These are phyloP conservation scores for Brachionus calyciflorus DNA, from an alignment of 1,140 invertebrate genomes.

Conservation along the genomic window DNA sequence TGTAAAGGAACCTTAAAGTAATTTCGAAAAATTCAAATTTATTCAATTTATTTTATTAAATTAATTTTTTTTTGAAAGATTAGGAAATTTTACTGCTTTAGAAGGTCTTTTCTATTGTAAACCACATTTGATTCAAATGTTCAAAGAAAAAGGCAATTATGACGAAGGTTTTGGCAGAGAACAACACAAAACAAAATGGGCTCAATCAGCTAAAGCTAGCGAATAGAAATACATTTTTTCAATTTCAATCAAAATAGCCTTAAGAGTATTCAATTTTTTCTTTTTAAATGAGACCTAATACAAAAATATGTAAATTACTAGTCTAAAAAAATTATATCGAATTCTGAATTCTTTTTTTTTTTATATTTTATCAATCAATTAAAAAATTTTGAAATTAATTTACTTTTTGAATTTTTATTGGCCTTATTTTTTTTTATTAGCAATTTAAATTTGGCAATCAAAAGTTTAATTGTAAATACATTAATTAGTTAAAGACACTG, in stretches of 20 bases:
- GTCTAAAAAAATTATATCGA: too few relatives aligned
- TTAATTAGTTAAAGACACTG: too few relatives aligned
- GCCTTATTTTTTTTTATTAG: too few relatives aligned
- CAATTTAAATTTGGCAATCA: too few relatives aligned
- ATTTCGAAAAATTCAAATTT: constrained; percentile 48
- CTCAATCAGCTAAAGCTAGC: constrained; percentile 1
- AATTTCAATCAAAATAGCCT: background rate
- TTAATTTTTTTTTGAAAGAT: constrained; percentile 61
- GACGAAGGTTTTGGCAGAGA: constrained; percentile 71
- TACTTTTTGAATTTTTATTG: too few relatives aligned
- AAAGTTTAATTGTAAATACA: too few relatives aligned
- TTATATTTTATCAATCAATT: too few relatives aligned
- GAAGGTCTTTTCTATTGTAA: constrained; percentile 74
- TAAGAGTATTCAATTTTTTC: too few relatives aligned
- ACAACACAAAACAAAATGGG: constrained; percentile 62
- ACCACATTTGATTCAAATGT: constrained; percentile 76
- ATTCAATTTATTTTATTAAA: background rate
- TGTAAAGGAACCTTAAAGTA: constrained; percentile 64
- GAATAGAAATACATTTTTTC: background rate
- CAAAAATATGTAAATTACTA: too few relatives aligned
- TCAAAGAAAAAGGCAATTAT: constrained; percentile 79
- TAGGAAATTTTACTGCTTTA: constrained; percentile 74
- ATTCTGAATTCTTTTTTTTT: too few relatives aligned
- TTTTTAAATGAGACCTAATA: too few relatives aligned
- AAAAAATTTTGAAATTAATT: too few relatives aligned